Percentiles rank a stretch among this genome's conserved stretches.
These are phyloP conservation scores for Pipistrellus pipistrellus DNA, from an alignment of 2,797 vertebrate species.

Conservation along the genomic window DNA sequence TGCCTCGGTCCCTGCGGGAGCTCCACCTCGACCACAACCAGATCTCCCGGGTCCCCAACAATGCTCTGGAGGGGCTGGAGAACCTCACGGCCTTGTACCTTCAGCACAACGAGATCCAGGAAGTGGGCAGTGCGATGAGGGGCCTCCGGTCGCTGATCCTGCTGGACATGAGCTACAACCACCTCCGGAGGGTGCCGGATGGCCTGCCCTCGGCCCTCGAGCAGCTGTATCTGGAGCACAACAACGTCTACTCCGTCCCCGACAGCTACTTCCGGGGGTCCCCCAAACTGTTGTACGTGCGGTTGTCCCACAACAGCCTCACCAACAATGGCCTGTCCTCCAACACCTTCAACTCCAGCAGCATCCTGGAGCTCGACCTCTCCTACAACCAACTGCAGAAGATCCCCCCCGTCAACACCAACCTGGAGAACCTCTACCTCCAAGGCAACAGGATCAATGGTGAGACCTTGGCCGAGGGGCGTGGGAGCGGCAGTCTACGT, in stretches of 20 bases:
- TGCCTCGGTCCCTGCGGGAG: conserved; percentile 94
- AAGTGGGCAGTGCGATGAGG: conserved; percentile 92
- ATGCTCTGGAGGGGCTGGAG: conserved; percentile 93
- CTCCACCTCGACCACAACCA: conserved; percentile 94
- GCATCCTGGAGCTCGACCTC: conserved; percentile 96
- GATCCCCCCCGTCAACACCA: conserved; percentile 94
- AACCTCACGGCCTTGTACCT: conserved; percentile 96
- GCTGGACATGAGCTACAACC: conserved; percentile 95
- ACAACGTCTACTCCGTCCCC: conserved; percentile 93
- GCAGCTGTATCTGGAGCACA: conserved; percentile 96
- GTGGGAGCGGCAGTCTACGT: background rate
- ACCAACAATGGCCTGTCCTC: conserved; percentile 94
- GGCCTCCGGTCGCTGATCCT: conserved; percentile 93
- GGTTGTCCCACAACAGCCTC: conserved; percentile 95
- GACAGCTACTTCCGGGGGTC: conserved; percentile 92
- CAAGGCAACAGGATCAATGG: conserved; percentile 98
- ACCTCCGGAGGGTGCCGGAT: conserved; percentile 93
- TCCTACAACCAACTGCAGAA: conserved; percentile 97
- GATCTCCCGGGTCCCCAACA: conserved; percentile 92
- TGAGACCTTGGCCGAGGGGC: conserved; percentile 83
- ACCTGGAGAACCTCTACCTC: conserved; percentile 96
- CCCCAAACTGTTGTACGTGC: conserved; percentile 93
- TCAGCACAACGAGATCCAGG: conserved; percentile 94
- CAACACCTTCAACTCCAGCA: conserved; percentile 95
- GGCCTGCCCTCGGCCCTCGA: conserved; percentile 93